These are phyloP conservation scores for Drosophila paranaensis DNA, from an alignment of 2,888 invertebrate genomes.

Conservation along the genomic window DNA sequence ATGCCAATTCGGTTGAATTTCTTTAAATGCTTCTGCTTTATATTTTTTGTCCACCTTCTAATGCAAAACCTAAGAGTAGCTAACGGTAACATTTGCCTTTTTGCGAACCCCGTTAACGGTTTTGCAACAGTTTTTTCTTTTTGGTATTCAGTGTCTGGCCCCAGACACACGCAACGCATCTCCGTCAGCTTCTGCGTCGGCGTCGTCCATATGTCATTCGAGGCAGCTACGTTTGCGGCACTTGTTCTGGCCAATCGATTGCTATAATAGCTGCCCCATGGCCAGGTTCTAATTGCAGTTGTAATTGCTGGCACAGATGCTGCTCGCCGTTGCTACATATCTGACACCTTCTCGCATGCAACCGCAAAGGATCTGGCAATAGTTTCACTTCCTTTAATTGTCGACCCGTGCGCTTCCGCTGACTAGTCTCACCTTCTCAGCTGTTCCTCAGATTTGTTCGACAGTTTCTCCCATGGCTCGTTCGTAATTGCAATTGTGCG, in stretches of 20 bases:
- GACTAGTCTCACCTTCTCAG: constrained; percentile 57
- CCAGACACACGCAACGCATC: constrained; percentile 41
- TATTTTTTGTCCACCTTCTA: constrained; percentile 26
- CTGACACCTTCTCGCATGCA: constrained; percentile 54
- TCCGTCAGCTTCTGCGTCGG: constrained; percentile 14
- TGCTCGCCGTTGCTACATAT: constrained; percentile 21
- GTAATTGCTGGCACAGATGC: constrained; percentile 64
- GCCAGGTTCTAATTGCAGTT: constrained; percentile 58
- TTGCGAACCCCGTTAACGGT: constrained; percentile 42
- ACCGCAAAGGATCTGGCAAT: constrained; percentile 63
- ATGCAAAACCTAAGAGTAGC: constrained; percentile 45
- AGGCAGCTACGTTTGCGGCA: constrained; percentile 29
- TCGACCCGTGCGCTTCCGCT: constrained; percentile 54
- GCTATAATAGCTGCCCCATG: constrained; percentile 39
- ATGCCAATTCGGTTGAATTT: constrained; percentile 80
- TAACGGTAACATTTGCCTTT: constrained; percentile 63
- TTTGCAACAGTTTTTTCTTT: constrained; percentile 45
- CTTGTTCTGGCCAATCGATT: constrained; percentile 61
- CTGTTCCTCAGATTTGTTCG: constrained; percentile 70
- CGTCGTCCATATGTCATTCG: constrained; percentile 72
- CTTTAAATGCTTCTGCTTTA: constrained; percentile 66
- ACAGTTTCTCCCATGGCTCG: constrained; percentile 19
- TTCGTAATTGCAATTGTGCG: constrained; percentile 62
- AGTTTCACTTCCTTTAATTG: constrained; percentile 52
- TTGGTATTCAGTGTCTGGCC: constrained; percentile 60